Base-by-base conservation (phyloP, 2,113 vertebrate species). In the Azemiops feae region DNA sequence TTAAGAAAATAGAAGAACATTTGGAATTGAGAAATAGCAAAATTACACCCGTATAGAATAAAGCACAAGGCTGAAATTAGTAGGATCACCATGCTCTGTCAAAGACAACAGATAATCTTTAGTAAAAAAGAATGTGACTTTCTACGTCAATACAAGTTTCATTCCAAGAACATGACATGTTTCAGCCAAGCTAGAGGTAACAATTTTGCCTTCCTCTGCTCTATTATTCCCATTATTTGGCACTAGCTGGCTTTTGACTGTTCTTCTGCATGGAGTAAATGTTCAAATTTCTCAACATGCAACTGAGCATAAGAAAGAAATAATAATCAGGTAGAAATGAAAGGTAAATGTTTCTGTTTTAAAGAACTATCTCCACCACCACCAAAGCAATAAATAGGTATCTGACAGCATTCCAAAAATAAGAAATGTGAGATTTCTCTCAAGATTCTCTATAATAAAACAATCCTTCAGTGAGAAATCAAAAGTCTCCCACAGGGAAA, bases 191-290 rank as follows among this genome's bases (percentile, higher is more conserved):
- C 25, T 39, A 20, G 25, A 89, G 11, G 25, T 47, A 55, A 53
- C 87, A 89, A 85, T 92, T 89, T 92, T 89, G 25, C 52, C 87
- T 43, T 74, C 25, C 25, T 47, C 57, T 69, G 85, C 87, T 69
- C 58, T 47, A n/a, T 88, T 92, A 50, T 27, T 92, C 22, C 34
- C 74, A 11, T 89, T 52, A 16, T 92, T 47, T 55, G 53, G 87
- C 74, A 60, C 25, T 10, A 22, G 58, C 88, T 45, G 50, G 16
- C 7, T 30, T 54, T 30, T 20, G 27, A 74, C 39, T 69, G 23
- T 54, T 92, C 57, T 64, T 12, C n/a, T 8, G 10, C 69, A 74
- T n/a, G 34, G 50, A 25, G 50, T 39, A 69, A 6, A 14, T 50
- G 7, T 64, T 69, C 58, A 88, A 34, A 69, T 81, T 81, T 89